Base-by-base conservation (phyloP, 2,888 invertebrate genomes). In the Drosophila stalkeri region DNA sequence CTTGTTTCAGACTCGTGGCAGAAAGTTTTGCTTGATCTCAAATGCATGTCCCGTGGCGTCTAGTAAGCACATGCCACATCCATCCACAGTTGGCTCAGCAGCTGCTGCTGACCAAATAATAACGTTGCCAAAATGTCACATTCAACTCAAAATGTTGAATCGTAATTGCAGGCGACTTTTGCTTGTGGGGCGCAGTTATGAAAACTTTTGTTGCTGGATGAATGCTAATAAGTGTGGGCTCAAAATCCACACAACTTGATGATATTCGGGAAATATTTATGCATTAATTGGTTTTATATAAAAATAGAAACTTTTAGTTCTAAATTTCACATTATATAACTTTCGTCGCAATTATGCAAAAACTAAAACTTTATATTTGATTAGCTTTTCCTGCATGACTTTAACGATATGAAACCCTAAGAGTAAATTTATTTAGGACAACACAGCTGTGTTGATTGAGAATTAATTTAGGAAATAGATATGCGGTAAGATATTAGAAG, bases 91-190 rank as follows among this genome's bases (percentile, higher is more conserved):
- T 23, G 57, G 35, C 57, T 61, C 52, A 55, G 41, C 51, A 55
- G 46, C 59, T 46, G 62, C 35, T 33, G 43, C 47, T 56, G 52
- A 41, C 64, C 61, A 41, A 31, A 43, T 11, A 16, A 18, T 55
- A 63, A 55, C 41, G 14, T 44, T 52, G 33, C 31, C 18, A 7
- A 72, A 80, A 52, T 75, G 61, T 62, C 65, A 57, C 61, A 70
- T 72, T 82, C 64, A 51, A 70, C 49, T 72, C 64, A 72, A 68
- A 70, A 64, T 70, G 70, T 72, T 67, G 51, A 65, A 46, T 39
- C 44, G 51, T 64, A 70, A 71, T 78, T 74, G 65, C 64, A 74
- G 35, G n/a, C 52, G 49, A 63, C 60, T 78, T 64, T 63, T 12
- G 31, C 37, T 37, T 61, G 46, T 37, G 57, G 23, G 57, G 23